These are phyloP conservation scores for Folsomia manolachei DNA, from an alignment of 2,888 invertebrate genomes.

Conservation along the genomic window DNA sequence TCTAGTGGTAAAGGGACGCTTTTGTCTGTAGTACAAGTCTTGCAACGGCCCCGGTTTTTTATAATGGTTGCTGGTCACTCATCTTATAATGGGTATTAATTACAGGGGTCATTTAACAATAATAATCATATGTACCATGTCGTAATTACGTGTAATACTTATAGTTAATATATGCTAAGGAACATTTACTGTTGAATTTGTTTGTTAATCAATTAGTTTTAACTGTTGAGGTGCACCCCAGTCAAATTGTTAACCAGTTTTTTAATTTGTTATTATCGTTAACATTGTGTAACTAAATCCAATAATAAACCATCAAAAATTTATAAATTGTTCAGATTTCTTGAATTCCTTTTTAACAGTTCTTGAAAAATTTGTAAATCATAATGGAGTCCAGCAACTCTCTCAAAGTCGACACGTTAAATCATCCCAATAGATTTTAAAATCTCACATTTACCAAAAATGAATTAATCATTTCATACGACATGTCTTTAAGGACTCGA, in stretches of 20 bases:
- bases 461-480: too few species aligned
- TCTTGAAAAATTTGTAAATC: too few species aligned
- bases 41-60: neutral
- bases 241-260: conserved; percentile 8
- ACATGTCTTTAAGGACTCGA: too few species aligned
- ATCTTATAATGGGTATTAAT: conserved; percentile 12
- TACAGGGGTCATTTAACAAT: conserved; percentile 3
- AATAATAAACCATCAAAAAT: neutral
- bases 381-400: too few species aligned
- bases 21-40: neutral
- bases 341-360: too few species aligned
- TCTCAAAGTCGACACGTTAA: too few species aligned
- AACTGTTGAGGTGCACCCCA: neutral
- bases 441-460: too few species aligned
- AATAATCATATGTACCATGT: neutral
- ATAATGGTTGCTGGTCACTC: conserved; percentile 20
- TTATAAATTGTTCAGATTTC: too few species aligned
- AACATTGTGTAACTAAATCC: neutral
- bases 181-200: neutral
- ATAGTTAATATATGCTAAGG: neutral
- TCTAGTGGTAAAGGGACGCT: neutral
- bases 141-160: neutral
- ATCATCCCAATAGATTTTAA: too few species aligned
- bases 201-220: neutral
- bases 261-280: conserved; percentile 8